These are phyloP conservation scores for Neoaliturus tenellus DNA, from an alignment of 2,888 invertebrate species.

Conservation along the genomic window DNA sequence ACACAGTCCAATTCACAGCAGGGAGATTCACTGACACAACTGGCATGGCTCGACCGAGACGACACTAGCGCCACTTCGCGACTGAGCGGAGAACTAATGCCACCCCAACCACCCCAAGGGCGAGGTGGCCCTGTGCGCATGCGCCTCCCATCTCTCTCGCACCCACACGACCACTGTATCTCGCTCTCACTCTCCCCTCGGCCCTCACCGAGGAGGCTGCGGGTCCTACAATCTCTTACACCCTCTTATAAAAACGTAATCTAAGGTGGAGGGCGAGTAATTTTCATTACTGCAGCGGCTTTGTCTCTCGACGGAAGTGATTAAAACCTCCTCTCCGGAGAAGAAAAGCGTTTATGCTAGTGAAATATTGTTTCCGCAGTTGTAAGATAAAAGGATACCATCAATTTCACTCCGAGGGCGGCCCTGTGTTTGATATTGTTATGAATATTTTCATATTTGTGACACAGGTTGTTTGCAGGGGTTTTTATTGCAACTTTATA, in stretches of 20 bases:
- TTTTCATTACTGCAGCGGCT: constrained; percentile 37
- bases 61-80: constrained; percentile 5
- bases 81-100: neutral
- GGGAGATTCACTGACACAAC: constrained; percentile 4
- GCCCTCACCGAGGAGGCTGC: constrained; percentile 52
- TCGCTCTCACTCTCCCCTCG: neutral
- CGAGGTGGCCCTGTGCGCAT: constrained; percentile 48
- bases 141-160: constrained; percentile 7
- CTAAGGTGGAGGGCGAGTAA: constrained; percentile 42
- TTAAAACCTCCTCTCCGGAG: constrained; percentile 21
- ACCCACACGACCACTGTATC: neutral
- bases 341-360: constrained; percentile 47
- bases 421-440: constrained; percentile 4
- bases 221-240: constrained; percentile 44
- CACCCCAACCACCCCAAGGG: constrained; percentile 44
- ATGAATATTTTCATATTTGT: neutral
- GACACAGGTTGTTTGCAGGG: neutral
- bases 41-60: neutral
- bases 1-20: neutral
- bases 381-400: constrained; percentile 45
- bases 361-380: constrained; percentile 51
- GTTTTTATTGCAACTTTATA: neutral
- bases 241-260: constrained; percentile 42
- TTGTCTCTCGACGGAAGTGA: constrained; percentile 39
- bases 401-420: neutral